A percentile compares a stretch with the other conserved stretches of the same genome.
These are phyloP conservation scores for Cyanoramphus novaezelandiae DNA, from an alignment of 2,113 vertebrate species.

Conservation along the genomic window DNA sequence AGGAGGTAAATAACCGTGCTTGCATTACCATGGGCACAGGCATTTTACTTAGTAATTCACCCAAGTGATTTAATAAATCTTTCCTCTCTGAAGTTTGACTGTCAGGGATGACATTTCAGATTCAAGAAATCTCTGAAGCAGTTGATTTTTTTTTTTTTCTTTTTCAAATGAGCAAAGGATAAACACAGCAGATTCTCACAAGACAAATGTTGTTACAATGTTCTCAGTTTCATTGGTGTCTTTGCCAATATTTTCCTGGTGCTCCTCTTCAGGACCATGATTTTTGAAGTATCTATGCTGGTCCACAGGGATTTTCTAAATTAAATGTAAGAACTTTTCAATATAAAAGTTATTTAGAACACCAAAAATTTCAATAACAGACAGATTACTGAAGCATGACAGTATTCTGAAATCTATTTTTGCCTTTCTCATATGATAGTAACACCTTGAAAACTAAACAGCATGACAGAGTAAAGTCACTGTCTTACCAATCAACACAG, in stretches of 20 bases:
- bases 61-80: neutral
- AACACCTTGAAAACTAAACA: slow-evolving; percentile 22
- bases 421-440: neutral
- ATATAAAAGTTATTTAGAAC: neutral
- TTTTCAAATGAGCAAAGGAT: neutral
- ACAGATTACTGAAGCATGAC: neutral
- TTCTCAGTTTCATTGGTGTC: neutral
- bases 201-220: neutral
- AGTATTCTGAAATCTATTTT: neutral
- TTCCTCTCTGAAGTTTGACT: neutral
- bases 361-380: neutral
- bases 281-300: neutral
- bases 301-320: neutral
- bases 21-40: neutral
- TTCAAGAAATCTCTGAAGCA: neutral
- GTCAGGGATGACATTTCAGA: neutral
- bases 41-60: neutral
- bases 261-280: neutral
- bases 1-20: neutral
- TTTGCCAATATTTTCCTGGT: neutral
- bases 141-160: neutral
- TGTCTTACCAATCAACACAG: neutral
- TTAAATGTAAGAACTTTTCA: neutral
- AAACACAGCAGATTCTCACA: neutral
- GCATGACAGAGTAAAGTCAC: neutral